phyloP scores from a whole-genome alignment of 2,888 invertebrate genomes.

The Amphipyra berbera region DNA sequence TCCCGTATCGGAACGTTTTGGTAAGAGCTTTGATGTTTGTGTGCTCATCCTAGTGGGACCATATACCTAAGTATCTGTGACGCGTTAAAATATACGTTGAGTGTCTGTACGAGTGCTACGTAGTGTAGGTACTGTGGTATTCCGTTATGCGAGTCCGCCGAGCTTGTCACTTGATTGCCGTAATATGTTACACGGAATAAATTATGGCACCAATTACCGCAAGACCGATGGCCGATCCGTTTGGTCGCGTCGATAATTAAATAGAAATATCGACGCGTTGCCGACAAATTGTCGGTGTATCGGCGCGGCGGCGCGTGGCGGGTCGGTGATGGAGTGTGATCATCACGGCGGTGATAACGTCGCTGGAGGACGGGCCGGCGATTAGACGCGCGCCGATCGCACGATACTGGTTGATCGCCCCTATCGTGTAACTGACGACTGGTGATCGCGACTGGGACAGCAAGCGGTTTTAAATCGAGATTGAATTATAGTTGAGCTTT shows the following conservation, averaged over 20 bases:
- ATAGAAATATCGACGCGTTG: conserved; percentile 59
- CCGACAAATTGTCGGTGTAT: conserved; percentile 61
- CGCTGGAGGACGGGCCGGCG: conserved; percentile 5
- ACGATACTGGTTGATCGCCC: conserved; percentile 10
- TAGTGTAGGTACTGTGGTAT: background rate
- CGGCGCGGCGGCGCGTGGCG: no score
- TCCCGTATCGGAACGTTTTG: no score
- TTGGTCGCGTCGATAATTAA: conserved; percentile 62
- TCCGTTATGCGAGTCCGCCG: conserved; percentile 8
- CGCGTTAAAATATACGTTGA: no score
- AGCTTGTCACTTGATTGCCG: conserved; percentile 51
- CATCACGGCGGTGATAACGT: conserved; percentile 34
- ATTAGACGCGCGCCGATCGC: background rate
- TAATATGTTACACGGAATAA: conserved; percentile 50
- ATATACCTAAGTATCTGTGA: no score
- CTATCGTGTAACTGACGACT: conserved; percentile 5
- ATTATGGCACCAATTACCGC: conserved; percentile 51
- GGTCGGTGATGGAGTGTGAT: conserved; percentile 54
- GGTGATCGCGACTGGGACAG: background rate
- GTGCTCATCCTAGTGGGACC: no score
- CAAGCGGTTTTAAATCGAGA: no score
- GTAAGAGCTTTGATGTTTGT: no score
- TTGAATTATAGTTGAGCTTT: no score
- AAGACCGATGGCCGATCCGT: conserved; percentile 35
- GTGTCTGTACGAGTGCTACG: background rate